Evolutionary conservation across 1,140 invertebrate species (phyloP).

Genomic region (Probaryconus sp.): DNA sequence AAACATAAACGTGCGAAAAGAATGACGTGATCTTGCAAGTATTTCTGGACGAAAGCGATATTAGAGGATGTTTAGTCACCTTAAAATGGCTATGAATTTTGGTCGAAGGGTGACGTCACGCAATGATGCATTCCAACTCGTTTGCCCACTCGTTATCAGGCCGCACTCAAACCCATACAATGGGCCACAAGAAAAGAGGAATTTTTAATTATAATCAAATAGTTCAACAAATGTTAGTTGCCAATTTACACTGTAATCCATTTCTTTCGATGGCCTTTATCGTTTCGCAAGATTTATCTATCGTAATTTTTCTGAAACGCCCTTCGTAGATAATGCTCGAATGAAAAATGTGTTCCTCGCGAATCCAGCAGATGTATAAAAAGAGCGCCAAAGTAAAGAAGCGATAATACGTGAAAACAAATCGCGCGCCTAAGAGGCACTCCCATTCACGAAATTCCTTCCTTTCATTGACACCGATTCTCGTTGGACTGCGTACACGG

Average conservation of each 20-base stretch:
- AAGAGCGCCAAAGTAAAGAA: too few relatives aligned
- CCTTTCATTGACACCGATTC: slow-evolving; percentile 69
- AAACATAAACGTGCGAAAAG: slow-evolving; percentile 19
- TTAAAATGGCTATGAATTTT: slow-evolving; percentile 40
- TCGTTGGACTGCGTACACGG: slow-evolving; percentile 6
- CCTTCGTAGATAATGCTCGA: too few relatives aligned
- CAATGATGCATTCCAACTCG: slow-evolving; percentile 48
- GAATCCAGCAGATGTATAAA: too few relatives aligned
- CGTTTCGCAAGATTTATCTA: too few relatives aligned
- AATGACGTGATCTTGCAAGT: slow-evolving; percentile 41
- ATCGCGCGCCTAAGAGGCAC: slow-evolving; percentile 62
- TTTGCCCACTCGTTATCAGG: slow-evolving; percentile 52
- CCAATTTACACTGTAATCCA: too few relatives aligned
- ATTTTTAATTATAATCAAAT: too few relatives aligned
- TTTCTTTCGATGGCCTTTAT: too few relatives aligned
- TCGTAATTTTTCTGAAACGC: too few relatives aligned
- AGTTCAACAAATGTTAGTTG: too few relatives aligned
- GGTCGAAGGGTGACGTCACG: slow-evolving; percentile 33
- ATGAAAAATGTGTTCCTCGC: too few relatives aligned
- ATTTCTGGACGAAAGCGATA: slow-evolving; percentile 30
- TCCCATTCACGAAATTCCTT: slow-evolving; percentile 75
- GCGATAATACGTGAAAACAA: slow-evolving; percentile 45
- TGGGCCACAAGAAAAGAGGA: slow-evolving; percentile 29
- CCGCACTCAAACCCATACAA: slow-evolving; percentile 40
- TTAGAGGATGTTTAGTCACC: slow-evolving; percentile 49